Evolutionary conservation across 2,888 invertebrate genomes (phyloP), one percentile per base, ranked within the genome.

Genomic region (Augochlorella aurata): DNA sequence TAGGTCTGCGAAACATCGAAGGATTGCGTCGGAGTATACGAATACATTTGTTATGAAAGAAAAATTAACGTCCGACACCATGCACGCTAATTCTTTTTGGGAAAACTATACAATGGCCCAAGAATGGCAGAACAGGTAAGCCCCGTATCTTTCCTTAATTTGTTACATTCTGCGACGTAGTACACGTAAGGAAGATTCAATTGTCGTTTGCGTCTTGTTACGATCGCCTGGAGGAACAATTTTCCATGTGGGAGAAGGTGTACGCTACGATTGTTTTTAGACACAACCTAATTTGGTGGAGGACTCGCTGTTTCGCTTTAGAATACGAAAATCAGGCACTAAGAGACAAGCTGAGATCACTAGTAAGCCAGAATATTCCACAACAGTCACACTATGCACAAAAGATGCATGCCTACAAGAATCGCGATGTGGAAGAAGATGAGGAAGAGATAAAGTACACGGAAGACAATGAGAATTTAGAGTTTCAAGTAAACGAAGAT

Each of bases 401-500:
- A 10, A 75, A 38, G 2, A n/a, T 45, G 0, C 21, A 18, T 8
- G 18, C 14, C 14, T 58, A 70, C n/a, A 18, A 63, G 12, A 4
- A 44, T 10, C 52, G n/a, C 16, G n/a, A 75, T 2, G 14, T 52
- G 16, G 44, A 74, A 21, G 47, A 67, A 1, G 65, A 77, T 4
- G 65, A 77, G 7, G 65, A 67, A 50, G 87, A 89, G 5, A 52
- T 72, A 10, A 65, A 10, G 24, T 66, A 3, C 0, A 86, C 88
- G n/a, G 83, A 84, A 21, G 90, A 92, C 8, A 90, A 92, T 0
- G 94, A 94, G 72, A 91, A 91, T 29, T 88, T 94, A 61, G 94
- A 94, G 81, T 94, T 96, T 89, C 95, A 95, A 90, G 95, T 96
- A 1, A 95, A 95, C 87, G 95, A 96, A 83, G 96, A 96, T 78